phyloP scores from a whole-genome alignment of 2,797 vertebrate species.

The Pampus argenteus region DNA sequence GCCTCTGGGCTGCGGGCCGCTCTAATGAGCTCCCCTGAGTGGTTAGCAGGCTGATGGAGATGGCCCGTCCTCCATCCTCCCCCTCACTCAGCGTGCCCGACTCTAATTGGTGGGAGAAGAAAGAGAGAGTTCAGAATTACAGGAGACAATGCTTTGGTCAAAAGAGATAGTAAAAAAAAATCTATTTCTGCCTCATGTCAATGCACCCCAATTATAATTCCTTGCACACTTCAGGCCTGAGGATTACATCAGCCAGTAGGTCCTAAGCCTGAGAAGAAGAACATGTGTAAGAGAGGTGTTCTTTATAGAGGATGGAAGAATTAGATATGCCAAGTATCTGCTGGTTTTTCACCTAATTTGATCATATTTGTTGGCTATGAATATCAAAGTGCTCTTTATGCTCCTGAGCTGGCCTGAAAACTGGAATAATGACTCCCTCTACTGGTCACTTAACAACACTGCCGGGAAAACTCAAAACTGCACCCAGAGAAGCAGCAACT shows the following conservation, averaged over 20 bases:
- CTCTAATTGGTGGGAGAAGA: conserved; percentile 75
- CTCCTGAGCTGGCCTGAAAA: neutral
- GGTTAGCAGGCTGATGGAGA: conserved; percentile 68
- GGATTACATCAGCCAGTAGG: conserved; percentile 30
- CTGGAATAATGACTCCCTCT: conserved; percentile 74
- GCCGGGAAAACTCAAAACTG: neutral
- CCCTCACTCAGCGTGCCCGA: conserved; percentile 50
- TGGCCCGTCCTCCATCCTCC: conserved; percentile 51
- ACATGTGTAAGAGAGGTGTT: conserved; percentile 44
- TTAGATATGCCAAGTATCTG: conserved; percentile 34
- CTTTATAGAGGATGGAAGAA: conserved; percentile 17
- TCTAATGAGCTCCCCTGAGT: conserved; percentile 80
- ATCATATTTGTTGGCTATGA: conserved; percentile 29
- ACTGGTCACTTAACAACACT: conserved; percentile 48
- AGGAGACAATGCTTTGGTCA: conserved; percentile 61
- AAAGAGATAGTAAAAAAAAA: conserved; percentile 13
- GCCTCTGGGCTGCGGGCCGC: conserved; percentile 54
- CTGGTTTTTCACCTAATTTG: conserved; percentile 34
- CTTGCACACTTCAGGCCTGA: neutral
- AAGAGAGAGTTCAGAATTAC: conserved; percentile 55
- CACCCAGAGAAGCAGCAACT: neutral
- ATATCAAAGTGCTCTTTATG: conserved; percentile 14
- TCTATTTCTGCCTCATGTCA: conserved; percentile 31
- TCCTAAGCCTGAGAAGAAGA: conserved; percentile 43
- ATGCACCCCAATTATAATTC: conserved; percentile 56